phyloP scores from a whole-genome alignment of 2,113 vertebrate genomes.

The Gallinago media region DNA sequence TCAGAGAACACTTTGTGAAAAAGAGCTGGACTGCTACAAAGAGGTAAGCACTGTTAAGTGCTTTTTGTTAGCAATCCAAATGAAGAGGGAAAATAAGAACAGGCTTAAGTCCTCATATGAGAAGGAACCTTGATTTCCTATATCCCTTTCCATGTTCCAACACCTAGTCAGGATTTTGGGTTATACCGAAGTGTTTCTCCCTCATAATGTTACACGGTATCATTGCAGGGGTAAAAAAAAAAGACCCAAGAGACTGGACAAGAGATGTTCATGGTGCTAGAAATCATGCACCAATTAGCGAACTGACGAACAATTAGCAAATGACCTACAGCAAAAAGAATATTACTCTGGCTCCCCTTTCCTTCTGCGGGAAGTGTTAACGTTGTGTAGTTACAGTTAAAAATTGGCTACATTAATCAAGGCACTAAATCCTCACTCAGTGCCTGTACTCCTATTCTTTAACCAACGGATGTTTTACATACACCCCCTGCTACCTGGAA shows the following conservation, averaged over 20 bases:
- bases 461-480: not conserved
- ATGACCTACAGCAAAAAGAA: not conserved
- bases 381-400: slow-evolving; percentile 35
- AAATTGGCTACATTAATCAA: slow-evolving; percentile 66
- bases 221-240: not conserved
- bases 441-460: slow-evolving; percentile 25
- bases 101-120: not conserved
- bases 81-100: not conserved
- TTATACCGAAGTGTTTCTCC: not conserved
- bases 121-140: not conserved
- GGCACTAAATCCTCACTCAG: slow-evolving; percentile 21
- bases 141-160: not conserved
- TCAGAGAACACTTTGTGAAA: not conserved
- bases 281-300: not conserved
- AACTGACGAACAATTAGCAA: not conserved
- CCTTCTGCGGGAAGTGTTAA: slow-evolving; percentile 34
- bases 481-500: not conserved
- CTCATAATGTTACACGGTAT: not conserved
- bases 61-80: not conserved
- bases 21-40: not conserved
- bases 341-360: not conserved
- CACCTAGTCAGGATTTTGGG: not conserved
- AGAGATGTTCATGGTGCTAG: not conserved
- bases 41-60: not conserved
- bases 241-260: not conserved